Evolutionary conservation across 35 echinoderm and acorn worm genomes (phyloP).

Genomic region (Ophioderma brevispina): DNA sequence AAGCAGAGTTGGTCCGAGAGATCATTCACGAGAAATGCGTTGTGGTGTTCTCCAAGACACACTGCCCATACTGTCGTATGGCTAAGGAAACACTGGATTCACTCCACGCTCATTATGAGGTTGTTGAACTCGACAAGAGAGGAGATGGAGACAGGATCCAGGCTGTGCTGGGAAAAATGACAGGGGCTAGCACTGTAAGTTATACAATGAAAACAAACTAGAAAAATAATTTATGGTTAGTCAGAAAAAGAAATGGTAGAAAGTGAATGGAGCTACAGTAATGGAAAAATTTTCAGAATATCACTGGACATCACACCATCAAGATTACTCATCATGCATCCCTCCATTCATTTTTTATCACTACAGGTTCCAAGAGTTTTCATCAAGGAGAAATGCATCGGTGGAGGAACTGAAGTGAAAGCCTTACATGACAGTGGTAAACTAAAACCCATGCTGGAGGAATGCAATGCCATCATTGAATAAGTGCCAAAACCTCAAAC

Average conservation of each 20-base stretch:
- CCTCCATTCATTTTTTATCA: too few relatives aligned
- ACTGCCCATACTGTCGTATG: constrained; percentile 71
- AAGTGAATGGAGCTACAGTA: background rate
- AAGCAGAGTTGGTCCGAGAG: constrained; percentile 49
- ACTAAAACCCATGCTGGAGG: constrained; percentile 48
- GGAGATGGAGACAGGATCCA: constrained; percentile 68
- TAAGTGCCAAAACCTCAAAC: too few relatives aligned
- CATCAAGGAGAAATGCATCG: constrained; percentile 57
- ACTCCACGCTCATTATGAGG: constrained; percentile 75
- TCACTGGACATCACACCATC: background rate
- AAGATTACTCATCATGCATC: too few relatives aligned
- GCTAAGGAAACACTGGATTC: constrained; percentile 79
- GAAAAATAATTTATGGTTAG: too few relatives aligned
- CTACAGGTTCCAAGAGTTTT: constrained; percentile 62
- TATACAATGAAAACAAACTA: background rate
- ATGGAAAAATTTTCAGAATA: background rate
- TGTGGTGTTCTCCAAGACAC: constrained; percentile 88
- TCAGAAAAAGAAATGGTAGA: too few relatives aligned
- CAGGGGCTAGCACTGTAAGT: constrained; percentile 81
- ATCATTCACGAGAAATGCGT: constrained; percentile 93
- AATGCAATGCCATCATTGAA: constrained; percentile 18
- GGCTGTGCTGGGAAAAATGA: constrained; percentile 73
- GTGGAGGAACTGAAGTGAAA: constrained; percentile 48
- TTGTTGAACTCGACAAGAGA: constrained; percentile 78
- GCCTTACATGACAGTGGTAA: constrained; percentile 22